Evolutionary conservation across 2,888 invertebrate genomes (phyloP).

Genomic region (Sesia bembeciformis): DNA sequence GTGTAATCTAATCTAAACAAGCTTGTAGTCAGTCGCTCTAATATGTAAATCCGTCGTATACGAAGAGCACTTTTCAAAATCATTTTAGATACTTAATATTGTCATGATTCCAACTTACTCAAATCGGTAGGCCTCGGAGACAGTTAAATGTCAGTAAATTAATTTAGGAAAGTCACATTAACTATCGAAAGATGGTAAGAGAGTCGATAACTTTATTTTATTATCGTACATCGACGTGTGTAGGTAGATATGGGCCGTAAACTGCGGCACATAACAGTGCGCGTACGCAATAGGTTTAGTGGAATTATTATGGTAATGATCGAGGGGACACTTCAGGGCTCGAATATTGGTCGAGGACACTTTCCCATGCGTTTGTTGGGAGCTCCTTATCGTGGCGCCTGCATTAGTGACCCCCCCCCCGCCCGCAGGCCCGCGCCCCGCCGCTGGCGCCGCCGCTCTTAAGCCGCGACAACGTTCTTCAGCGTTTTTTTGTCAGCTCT

Average conservation of each 20-base stretch:
- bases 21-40: no score
- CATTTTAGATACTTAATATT: no score
- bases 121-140: no score
- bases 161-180: no score
- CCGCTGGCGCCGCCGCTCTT: conserved; percentile 62
- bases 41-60: no score
- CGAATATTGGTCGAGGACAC: conserved; percentile 18
- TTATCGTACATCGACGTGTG: conserved; percentile 24
- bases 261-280: no score
- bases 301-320: conserved; percentile 24
- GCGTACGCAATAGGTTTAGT: conserved; percentile 4
- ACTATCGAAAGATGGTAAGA: no score
- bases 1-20: no score
- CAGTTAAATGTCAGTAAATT: no score
- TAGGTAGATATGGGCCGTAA: conserved; percentile 18
- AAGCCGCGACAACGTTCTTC: conserved; percentile 47
- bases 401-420: conserved; percentile 20
- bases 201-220: conserved; percentile 28
- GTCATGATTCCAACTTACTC: no score
- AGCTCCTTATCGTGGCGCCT: conserved; percentile 42
- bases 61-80: no score
- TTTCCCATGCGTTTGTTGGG: conserved; percentile 35
- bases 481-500: conserved; percentile 43
- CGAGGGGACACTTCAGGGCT: conserved; percentile 1
- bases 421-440: conserved; percentile 2